A percentile compares a stretch with the other conserved stretches of the same genome.
Conservation (phyloP, 2,888 invertebrate species). For the Caenorhabditis angaria region DNA sequence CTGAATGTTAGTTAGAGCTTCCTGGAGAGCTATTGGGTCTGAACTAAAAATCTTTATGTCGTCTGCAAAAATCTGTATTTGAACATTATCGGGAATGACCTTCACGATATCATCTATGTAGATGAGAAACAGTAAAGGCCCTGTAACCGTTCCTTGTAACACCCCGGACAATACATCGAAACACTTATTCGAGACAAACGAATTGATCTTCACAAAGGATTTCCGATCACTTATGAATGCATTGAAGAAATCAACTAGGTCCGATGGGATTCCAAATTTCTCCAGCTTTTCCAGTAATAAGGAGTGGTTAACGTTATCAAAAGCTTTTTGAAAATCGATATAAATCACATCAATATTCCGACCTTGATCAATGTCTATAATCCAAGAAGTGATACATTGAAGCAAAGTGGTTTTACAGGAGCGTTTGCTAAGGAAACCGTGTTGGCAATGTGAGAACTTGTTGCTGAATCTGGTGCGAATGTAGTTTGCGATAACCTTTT, state of each 20-base stretch:
- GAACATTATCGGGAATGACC: background rate
- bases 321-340: too few relatives aligned
- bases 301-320: too few relatives aligned
- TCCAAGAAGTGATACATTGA: background rate
- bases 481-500: background rate
- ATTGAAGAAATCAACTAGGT: too few relatives aligned
- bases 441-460: background rate
- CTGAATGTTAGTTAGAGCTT: background rate
- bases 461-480: background rate
- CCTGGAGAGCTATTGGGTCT: background rate
- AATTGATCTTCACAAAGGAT: too few relatives aligned
- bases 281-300: background rate
- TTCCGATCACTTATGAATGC: too few relatives aligned
- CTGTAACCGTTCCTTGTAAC: background rate
- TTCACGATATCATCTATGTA: background rate
- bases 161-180: background rate
- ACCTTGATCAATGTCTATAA: background rate
- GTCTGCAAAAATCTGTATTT: background rate
- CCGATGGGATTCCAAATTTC: background rate
- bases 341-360: background rate
- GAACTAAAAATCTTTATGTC: background rate
- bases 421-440: background rate
- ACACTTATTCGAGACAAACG: too few relatives aligned
- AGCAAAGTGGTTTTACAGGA: background rate
- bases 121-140: background rate